Evolutionary conservation across 1,140 invertebrate genomes (phyloP).

Genomic region (Trypoxylus dichotomus): DNA sequence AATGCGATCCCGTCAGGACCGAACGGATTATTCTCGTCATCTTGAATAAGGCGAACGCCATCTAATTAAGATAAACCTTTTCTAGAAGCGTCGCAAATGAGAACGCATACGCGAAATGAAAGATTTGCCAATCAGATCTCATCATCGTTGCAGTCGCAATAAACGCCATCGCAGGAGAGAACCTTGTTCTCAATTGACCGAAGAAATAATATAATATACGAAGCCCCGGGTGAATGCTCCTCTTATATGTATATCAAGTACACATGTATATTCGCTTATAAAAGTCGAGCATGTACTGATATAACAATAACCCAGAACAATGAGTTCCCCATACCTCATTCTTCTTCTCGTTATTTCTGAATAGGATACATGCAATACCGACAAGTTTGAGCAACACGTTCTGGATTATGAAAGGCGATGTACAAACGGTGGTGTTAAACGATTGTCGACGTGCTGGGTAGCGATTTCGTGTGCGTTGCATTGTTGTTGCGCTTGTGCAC

Average conservation of each 20-base stretch:
- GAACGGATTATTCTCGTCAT: background rate
- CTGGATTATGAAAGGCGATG: background rate
- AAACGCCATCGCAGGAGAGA: background rate
- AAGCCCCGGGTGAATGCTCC: background rate
- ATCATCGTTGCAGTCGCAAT: background rate
- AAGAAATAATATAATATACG: background rate
- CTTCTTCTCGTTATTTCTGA: background rate
- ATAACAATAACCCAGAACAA: background rate
- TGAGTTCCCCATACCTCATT: background rate
- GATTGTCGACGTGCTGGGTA: background rate
- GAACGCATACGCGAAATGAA: background rate
- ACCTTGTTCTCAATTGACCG: background rate
- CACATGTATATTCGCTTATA: background rate
- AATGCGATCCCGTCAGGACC: background rate
- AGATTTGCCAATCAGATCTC: conserved; percentile 2
- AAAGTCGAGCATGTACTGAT: conserved; percentile 1
- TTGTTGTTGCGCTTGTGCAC: background rate
- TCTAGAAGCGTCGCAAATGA: background rate
- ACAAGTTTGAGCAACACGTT: background rate
- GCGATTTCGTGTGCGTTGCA: background rate
- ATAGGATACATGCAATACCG: background rate
- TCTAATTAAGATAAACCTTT: background rate
- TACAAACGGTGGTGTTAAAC: background rate
- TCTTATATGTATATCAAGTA: background rate
- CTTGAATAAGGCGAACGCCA: background rate